These are phyloP conservation scores for Strigamia transsilvanica DNA, from an alignment of 2,888 invertebrate genomes.

Conservation along the genomic window DNA sequence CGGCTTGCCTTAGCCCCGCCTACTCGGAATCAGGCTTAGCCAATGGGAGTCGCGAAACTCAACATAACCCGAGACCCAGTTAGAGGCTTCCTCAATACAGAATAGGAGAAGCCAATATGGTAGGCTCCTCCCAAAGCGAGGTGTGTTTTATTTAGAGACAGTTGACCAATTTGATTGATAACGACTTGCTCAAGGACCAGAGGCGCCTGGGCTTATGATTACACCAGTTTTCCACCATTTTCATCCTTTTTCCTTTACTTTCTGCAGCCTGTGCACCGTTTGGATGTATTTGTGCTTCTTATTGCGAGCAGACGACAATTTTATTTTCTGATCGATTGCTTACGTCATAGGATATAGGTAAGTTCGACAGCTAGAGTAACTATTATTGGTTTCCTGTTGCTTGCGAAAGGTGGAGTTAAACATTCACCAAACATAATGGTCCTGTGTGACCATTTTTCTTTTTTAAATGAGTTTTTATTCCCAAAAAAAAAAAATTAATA, in stretches of 20 bases:
- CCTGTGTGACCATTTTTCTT: no score
- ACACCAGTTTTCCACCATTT: conserved; percentile 28
- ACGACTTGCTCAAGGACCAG: conserved; percentile 38
- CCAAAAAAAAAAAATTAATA: no score
- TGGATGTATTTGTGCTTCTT: background rate
- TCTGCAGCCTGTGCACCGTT: background rate
- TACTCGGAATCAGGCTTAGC: background rate
- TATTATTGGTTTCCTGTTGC: conserved; percentile 13
- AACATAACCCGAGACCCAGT: conserved; percentile 23
- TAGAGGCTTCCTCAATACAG: background rate
- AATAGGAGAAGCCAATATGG: conserved; percentile 36
- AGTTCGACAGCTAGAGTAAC: conserved; percentile 28
- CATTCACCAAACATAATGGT: background rate
- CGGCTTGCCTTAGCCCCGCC: background rate
- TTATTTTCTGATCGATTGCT: conserved; percentile 35
- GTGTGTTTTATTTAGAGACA: conserved; percentile 50
- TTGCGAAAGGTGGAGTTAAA: background rate
- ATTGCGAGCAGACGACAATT: conserved; percentile 1
- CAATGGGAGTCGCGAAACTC: background rate
- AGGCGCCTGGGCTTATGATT: conserved; percentile 46
- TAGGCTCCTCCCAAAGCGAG: conserved; percentile 36
- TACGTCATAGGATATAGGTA: conserved; percentile 21
- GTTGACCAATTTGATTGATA: conserved; percentile 51
- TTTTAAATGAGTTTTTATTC: no score
- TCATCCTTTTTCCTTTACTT: background rate